These are phyloP conservation scores for Dryobates pubescens DNA, from an alignment of 2,797 vertebrate species.

Conservation along the genomic window DNA sequence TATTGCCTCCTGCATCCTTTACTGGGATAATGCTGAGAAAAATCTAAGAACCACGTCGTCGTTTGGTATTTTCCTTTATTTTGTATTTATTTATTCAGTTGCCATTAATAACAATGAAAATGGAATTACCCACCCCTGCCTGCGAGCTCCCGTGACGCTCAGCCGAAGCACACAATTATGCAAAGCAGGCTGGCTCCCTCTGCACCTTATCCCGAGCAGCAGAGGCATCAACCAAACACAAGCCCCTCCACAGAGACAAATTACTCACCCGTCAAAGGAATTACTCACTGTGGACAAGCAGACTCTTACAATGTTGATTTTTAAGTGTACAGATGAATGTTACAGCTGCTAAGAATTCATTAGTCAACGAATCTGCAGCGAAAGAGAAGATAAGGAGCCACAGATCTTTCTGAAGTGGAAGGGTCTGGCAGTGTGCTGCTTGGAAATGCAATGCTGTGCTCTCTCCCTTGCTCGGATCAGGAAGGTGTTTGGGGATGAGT, in stretches of 20 bases:
- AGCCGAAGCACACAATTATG: slow-evolving; percentile 1
- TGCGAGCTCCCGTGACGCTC: background rate
- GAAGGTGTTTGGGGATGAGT: background rate
- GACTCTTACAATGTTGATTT: slow-evolving; percentile 17
- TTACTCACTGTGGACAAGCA: slow-evolving; percentile 21
- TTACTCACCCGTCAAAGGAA: slow-evolving; percentile 32
- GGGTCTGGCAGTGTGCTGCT: background rate
- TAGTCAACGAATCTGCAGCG: background rate
- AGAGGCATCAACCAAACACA: slow-evolving; percentile 7
- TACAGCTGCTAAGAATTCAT: slow-evolving; percentile 29
- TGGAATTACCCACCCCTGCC: background rate
- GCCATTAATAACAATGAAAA: slow-evolving; percentile 17
- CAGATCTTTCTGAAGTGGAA: background rate
- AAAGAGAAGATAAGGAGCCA: background rate
- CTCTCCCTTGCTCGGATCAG: background rate
- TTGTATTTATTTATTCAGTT: slow-evolving; percentile 11
- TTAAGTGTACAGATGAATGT: slow-evolving; percentile 10
- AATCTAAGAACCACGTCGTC: background rate
- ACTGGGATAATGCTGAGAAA: background rate
- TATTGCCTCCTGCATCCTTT: background rate
- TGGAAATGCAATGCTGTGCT: background rate
- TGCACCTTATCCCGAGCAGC: background rate
- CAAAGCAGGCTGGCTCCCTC: background rate
- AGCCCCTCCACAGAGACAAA: slow-evolving; percentile 10
- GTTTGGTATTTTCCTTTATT: background rate